These are phyloP conservation scores for Wiebesia pumilae DNA, from an alignment of 1,140 invertebrate genomes.

Conservation along the genomic window DNA sequence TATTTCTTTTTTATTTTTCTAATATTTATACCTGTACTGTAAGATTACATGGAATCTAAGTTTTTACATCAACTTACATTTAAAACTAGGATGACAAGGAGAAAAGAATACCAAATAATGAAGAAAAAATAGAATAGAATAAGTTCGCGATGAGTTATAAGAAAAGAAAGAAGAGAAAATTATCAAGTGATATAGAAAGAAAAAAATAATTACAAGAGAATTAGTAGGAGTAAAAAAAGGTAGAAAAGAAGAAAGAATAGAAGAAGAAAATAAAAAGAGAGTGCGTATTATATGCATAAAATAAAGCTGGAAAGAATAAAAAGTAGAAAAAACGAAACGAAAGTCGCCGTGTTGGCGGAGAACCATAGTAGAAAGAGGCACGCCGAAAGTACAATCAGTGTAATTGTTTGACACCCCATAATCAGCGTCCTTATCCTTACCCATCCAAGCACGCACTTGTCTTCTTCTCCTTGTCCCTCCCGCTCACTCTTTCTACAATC, in stretches of 20 bases:
- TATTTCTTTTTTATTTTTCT: too few species aligned
- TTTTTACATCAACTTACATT: too few species aligned
- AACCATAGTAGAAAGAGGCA: constrained; percentile 55
- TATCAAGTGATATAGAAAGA: constrained; percentile 1
- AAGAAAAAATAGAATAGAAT: background rate
- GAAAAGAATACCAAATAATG: too few species aligned
- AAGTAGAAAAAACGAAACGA: constrained; percentile 5
- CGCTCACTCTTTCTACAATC: constrained; percentile 54
- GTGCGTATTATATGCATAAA: constrained; percentile 44
- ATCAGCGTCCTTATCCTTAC: constrained; percentile 71
- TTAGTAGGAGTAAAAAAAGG: background rate
- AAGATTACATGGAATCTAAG: too few species aligned
- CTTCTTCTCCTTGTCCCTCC: constrained; percentile 28
- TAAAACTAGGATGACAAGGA: background rate
- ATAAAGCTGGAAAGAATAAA: constrained; percentile 14
- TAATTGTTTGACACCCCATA: constrained; percentile 77
- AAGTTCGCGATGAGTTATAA: background rate
- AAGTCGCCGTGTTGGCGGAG: background rate
- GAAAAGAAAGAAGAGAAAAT: constrained; percentile 25
- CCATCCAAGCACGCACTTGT: background rate
- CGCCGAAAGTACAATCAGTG: constrained; percentile 74
- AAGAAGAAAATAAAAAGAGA: constrained; percentile 27
- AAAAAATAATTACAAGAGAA: background rate
- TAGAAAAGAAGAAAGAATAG: background rate
- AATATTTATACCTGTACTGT: too few species aligned